Conservation (phyloP, 2,797 vertebrate genomes). For the Myioborus melanocephalus region DNA sequence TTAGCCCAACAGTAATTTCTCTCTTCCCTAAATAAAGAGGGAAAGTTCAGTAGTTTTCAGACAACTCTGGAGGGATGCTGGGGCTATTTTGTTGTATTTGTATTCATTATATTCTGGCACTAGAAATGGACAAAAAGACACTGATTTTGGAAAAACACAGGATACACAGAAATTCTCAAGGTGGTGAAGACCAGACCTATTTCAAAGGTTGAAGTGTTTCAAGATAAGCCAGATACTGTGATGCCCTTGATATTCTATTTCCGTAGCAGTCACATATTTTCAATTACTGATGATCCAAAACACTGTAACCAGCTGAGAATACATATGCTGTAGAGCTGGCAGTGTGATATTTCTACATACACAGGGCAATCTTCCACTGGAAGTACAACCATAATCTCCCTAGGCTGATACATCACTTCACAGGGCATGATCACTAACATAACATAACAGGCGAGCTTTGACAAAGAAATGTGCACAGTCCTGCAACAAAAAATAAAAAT, state of each 20-base stretch:
- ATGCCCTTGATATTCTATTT: background rate
- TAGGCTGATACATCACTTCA: background rate
- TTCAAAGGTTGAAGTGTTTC: background rate
- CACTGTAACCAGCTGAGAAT: background rate
- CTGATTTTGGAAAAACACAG: background rate
- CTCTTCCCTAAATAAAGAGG: background rate
- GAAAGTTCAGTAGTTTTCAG: background rate
- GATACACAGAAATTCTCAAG: background rate
- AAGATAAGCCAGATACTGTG: background rate
- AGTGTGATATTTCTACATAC: background rate
- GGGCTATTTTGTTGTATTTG: background rate
- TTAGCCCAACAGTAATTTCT: background rate
- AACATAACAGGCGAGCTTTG: background rate
- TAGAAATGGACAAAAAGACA: background rate
- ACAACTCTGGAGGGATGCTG: background rate
- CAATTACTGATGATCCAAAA: background rate
- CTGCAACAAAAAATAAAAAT: background rate
- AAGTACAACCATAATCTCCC: background rate
- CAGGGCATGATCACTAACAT: background rate
- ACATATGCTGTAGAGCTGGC: background rate
- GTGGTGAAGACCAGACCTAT: background rate
- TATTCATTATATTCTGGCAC: background rate
- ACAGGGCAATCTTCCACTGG: background rate
- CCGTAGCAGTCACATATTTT: background rate
- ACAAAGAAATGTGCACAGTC: background rate